Conservation (phyloP, 2,888 invertebrate species). For the Apotomis turbidana region DNA sequence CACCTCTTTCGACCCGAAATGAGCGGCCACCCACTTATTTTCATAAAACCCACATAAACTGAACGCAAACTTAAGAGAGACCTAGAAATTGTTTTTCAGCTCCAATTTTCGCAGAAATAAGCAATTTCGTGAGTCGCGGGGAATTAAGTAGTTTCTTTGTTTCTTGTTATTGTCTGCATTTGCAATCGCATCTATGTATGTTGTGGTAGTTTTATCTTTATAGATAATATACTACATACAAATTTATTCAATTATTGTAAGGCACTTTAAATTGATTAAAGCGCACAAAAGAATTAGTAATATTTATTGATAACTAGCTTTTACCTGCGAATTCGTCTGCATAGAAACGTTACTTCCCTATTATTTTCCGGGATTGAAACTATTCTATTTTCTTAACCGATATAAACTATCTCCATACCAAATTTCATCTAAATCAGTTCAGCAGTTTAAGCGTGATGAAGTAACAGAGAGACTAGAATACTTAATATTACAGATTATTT, state of each 20-base stretch:
- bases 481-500: no score
- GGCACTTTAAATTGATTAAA: neutral
- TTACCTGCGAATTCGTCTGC: no score
- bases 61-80: constrained; percentile 64
- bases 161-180: constrained; percentile 10
- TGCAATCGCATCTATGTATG: neutral
- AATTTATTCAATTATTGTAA: neutral
- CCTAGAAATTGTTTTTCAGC: constrained; percentile 68
- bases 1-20: constrained; percentile 68
- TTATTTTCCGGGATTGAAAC: no score
- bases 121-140: constrained; percentile 48
- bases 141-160: constrained; percentile 33
- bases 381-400: no score
- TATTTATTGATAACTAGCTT: no score
- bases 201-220: neutral
- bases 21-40: constrained; percentile 82
- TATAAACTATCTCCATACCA: no score
- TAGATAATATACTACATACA: neutral
- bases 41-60: constrained; percentile 79
- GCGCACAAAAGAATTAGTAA: no score
- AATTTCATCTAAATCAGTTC: no score
- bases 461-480: no score
- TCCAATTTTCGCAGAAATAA: constrained; percentile 55
- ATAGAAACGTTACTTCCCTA: no score
- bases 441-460: no score